A percentile compares a stretch with the other conserved stretches of the same genome.
These are phyloP conservation scores for Apomyelois bistriatella DNA, from an alignment of 2,888 invertebrate genomes.

Conservation along the genomic window DNA sequence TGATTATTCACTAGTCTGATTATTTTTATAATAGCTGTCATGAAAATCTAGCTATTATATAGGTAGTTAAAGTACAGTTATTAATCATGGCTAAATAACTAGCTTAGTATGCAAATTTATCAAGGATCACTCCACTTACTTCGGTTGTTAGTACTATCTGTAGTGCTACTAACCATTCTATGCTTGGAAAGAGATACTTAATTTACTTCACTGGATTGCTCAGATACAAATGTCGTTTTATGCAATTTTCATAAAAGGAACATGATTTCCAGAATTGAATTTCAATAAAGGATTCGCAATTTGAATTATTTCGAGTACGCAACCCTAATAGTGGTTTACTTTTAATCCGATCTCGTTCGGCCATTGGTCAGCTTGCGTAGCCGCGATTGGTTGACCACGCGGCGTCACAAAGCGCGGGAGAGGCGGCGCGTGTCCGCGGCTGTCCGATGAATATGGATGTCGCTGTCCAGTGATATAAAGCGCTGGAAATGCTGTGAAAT, in stretches of 20 bases:
- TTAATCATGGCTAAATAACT: neutral
- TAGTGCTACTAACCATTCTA: too few species aligned
- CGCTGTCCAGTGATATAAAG: slow-evolving; percentile 5
- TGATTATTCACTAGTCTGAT: neutral
- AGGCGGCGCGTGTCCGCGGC: slow-evolving; percentile 62
- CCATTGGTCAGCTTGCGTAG: slow-evolving; percentile 52
- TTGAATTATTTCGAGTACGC: slow-evolving; percentile 24
- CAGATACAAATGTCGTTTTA: neutral
- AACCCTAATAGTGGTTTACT: slow-evolving; percentile 55
- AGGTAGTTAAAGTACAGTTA: neutral
- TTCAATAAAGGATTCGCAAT: neutral
- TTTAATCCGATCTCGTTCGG: slow-evolving; percentile 63
- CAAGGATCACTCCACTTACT: too few species aligned
- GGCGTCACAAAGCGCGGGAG: slow-evolving; percentile 62
- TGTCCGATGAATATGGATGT: slow-evolving; percentile 72
- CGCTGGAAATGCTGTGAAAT: neutral
- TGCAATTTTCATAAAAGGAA: neutral
- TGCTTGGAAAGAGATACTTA: too few species aligned
- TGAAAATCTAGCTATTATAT: neutral
- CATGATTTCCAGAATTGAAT: neutral
- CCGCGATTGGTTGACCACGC: slow-evolving; percentile 55
- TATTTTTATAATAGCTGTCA: neutral
- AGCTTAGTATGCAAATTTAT: neutral
- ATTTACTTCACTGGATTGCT: too few species aligned
- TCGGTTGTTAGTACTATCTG: too few species aligned